A percentile compares a stretch with the other conserved stretches of the same genome.
These are phyloP conservation scores for Lithosia quadra DNA, from an alignment of 2,888 invertebrate genomes.

Conservation along the genomic window DNA sequence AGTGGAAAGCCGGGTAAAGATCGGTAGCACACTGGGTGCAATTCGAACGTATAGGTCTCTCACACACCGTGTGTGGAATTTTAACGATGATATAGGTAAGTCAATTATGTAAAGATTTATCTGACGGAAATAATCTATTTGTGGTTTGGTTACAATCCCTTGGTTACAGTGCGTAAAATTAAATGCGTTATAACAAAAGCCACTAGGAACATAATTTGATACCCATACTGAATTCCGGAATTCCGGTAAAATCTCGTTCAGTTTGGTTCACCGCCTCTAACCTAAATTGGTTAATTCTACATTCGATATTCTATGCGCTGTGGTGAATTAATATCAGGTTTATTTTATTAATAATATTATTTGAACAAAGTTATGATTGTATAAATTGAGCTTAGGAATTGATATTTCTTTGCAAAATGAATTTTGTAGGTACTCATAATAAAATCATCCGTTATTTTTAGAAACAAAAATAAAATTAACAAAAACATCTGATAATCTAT, in stretches of 20 bases:
- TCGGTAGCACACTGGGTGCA: too few species aligned
- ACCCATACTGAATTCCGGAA: not conserved
- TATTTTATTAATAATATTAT: not conserved
- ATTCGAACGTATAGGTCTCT: not conserved
- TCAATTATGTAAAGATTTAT: not conserved
- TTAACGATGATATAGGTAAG: not conserved
- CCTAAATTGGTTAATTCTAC: not conserved
- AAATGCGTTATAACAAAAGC: not conserved
- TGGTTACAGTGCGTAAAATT: not conserved
- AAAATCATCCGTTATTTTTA: too few species aligned
- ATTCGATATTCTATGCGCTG: constrained; percentile 2
- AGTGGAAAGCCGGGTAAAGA: too few species aligned
- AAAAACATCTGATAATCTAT: too few species aligned
- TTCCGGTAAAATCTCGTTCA: not conserved
- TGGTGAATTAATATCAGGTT: not conserved
- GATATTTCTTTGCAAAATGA: too few species aligned
- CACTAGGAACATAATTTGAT: constrained; percentile 1
- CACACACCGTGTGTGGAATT: not conserved
- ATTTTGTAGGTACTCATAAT: too few species aligned
- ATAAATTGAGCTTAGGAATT: too few species aligned
- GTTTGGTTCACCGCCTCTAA: not conserved
- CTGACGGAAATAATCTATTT: not conserved
- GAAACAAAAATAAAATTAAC: too few species aligned
- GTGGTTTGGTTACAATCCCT: not conserved
- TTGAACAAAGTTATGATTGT: too few species aligned